A percentile compares a stretch with the other conserved stretches of the same genome.
Evolutionary conservation across 2,113 vertebrate genomes (phyloP).

Genomic region (Panthera uncia): DNA sequence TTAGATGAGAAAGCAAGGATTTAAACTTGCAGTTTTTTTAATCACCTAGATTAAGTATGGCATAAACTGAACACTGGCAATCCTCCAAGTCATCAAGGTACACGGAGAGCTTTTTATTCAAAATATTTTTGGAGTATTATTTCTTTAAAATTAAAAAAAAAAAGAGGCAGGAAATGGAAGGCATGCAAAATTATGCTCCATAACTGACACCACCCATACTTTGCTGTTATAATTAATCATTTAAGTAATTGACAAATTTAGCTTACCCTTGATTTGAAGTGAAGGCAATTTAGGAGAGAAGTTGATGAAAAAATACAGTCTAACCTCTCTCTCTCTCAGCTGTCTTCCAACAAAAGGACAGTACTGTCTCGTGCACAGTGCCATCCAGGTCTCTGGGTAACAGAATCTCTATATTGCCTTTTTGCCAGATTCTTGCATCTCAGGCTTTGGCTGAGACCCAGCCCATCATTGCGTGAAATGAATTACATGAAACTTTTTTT

Average conservation of each 20-base stretch:
- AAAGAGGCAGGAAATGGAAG: constrained; percentile 70
- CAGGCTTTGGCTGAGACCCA: constrained; percentile 85
- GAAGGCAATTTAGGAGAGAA: constrained; percentile 85
- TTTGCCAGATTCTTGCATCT: constrained; percentile 84
- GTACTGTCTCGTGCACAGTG: constrained; percentile 79
- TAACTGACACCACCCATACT: constrained; percentile 79
- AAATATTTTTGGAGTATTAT: constrained; percentile 76
- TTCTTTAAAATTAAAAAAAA: constrained; percentile 67
- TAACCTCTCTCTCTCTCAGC: constrained; percentile 80
- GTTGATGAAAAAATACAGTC: constrained; percentile 81
- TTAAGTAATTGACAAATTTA: constrained; percentile 86
- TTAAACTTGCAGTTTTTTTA: constrained; percentile 65
- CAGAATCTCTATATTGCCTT: constrained; percentile 82
- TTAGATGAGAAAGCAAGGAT: constrained; percentile 74
- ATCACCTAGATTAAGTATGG: constrained; percentile 72
- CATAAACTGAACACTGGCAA: constrained; percentile 71
- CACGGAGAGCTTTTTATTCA: constrained; percentile 68
- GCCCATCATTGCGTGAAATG: constrained; percentile 86
- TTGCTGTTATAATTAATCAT: constrained; percentile 84
- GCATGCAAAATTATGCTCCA: constrained; percentile 82
- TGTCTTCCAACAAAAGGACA: constrained; percentile 82
- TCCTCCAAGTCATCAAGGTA: constrained; percentile 69
- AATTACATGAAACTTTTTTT: constrained; percentile 85
- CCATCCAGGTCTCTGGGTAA: constrained; percentile 82
- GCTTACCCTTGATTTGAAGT: constrained; percentile 87